Evolutionary conservation across 2,797 vertebrate genomes (phyloP).

Genomic region (Tadarida brasiliensis): DNA sequence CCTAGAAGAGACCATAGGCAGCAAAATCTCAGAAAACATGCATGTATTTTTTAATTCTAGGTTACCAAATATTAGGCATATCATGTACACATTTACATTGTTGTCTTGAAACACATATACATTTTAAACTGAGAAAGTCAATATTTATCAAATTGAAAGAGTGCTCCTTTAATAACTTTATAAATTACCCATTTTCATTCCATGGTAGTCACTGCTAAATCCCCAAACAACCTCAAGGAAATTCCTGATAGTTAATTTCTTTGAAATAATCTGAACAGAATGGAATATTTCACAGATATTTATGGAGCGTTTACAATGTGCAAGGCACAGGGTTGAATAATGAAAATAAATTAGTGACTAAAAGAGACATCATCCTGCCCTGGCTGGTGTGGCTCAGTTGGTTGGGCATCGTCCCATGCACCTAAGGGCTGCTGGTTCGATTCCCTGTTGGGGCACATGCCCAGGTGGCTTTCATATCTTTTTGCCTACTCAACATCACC

Average conservation of each 20-base stretch:
- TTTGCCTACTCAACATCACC: background rate
- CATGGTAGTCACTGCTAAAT: conserved; percentile 7
- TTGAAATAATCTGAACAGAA: conserved; percentile 40
- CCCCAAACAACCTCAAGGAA: background rate
- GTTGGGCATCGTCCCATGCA: background rate
- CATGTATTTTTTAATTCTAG: background rate
- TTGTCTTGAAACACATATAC: background rate
- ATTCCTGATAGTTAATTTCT: conserved; percentile 1
- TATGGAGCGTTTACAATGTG: background rate
- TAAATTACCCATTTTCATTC: background rate
- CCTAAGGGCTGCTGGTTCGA: background rate
- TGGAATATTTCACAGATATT: background rate
- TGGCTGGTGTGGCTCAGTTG: background rate
- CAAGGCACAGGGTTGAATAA: background rate
- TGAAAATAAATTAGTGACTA: conserved; percentile 6
- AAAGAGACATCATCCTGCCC: background rate
- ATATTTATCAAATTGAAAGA: background rate
- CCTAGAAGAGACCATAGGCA: no score
- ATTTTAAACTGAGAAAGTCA: conserved; percentile 26
- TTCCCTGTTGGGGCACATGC: background rate
- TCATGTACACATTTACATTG: background rate
- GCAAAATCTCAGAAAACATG: no score
- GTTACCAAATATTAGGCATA: background rate
- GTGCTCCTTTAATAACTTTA: conserved; percentile 4
- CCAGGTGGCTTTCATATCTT: background rate